Percentiles rank a stretch among this genome's conserved stretches.
Evolutionary conservation across 2,113 vertebrate genomes (phyloP).

Genomic region (Podilymbus podiceps): DNA sequence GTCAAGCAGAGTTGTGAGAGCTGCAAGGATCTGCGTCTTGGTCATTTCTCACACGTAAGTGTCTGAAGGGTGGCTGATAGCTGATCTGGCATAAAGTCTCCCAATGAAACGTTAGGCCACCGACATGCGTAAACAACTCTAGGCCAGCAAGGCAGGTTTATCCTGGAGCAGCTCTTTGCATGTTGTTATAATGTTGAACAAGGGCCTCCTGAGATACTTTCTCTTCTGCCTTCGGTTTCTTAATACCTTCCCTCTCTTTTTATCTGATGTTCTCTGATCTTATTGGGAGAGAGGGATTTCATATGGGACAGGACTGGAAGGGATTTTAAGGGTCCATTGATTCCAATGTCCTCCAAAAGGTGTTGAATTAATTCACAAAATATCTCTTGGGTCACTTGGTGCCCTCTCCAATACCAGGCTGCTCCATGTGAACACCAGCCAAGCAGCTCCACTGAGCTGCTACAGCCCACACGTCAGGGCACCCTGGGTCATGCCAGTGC

Average conservation of each 20-base stretch:
- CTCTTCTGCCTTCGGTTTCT: neutral
- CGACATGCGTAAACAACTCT: neutral
- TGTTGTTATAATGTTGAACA: neutral
- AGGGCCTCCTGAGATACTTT: neutral
- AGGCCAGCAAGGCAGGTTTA: neutral
- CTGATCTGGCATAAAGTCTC: neutral
- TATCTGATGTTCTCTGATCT: neutral
- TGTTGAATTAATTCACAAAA: neutral
- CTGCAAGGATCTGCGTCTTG: neutral
- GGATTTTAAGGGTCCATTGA: neutral
- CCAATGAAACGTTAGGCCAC: neutral
- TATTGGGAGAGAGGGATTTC: neutral
- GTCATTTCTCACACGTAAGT: neutral
- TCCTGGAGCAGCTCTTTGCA: neutral
- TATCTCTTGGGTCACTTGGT: neutral
- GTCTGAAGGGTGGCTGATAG: neutral
- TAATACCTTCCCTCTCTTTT: neutral
- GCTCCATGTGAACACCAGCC: neutral
- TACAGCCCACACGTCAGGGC: neutral
- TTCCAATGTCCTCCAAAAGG: neutral
- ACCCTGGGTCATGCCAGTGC: accelerated
- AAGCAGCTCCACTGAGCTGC: neutral
- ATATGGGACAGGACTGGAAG: neutral
- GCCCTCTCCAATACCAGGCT: neutral
- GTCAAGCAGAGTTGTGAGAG: neutral